phyloP scores from a whole-genome alignment of 2,113 vertebrate genomes.

The Euleptes europaea region DNA sequence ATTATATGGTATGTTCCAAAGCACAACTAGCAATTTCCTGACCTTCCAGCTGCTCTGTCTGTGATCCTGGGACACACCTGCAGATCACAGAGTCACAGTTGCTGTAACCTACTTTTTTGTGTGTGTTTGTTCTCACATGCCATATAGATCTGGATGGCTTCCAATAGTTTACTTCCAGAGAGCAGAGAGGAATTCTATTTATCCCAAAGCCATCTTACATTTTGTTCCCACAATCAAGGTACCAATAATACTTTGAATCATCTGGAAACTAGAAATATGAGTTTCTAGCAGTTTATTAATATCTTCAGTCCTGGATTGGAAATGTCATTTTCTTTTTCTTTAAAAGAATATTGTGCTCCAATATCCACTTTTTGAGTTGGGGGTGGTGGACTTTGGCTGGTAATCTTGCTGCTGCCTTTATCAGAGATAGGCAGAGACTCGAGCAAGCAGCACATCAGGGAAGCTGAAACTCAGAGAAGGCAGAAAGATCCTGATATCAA shows the following conservation, averaged over 20 bases:
- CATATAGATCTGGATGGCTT: neutral
- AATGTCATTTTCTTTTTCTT: neutral
- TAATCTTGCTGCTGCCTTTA: too few species aligned
- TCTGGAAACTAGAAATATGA: neutral
- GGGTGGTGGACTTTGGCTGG: too few species aligned
- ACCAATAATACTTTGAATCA: neutral
- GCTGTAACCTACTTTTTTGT: conserved; percentile 6
- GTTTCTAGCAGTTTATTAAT: neutral
- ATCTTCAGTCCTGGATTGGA: neutral
- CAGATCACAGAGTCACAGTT: conserved; percentile 18
- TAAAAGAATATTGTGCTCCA: neutral
- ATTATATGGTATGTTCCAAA: conserved; percentile 39
- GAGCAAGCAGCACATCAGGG: too few species aligned
- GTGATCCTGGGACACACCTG: conserved; percentile 42
- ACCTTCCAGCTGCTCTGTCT: conserved; percentile 40
- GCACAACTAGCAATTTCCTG: conserved; percentile 50
- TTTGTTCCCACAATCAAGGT: neutral
- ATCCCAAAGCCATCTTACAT: accelerated
- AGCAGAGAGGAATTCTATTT: neutral
- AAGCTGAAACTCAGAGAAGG: too few species aligned
- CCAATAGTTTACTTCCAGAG: conserved; percentile 17
- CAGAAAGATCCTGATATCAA: too few species aligned
- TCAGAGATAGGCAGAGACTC: too few species aligned
- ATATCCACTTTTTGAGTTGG: too few species aligned
- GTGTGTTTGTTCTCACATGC: conserved; percentile 1